Percentiles rank a stretch among this genome's conserved stretches.
These are phyloP conservation scores for Bedellia somnulentella DNA, from an alignment of 2,888 invertebrate species.

Conservation along the genomic window DNA sequence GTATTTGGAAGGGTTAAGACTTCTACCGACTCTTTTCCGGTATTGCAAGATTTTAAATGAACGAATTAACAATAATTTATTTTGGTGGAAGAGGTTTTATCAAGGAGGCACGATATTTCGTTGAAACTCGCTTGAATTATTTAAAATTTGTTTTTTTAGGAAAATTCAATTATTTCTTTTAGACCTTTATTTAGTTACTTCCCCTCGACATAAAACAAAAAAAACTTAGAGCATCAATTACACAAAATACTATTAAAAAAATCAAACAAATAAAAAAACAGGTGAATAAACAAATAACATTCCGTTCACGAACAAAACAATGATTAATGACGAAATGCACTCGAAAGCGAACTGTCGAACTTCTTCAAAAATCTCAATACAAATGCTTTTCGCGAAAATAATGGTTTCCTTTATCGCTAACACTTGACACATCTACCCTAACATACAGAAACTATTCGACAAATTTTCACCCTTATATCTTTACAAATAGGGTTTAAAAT, in stretches of 20 bases:
- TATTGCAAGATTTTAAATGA: too few species aligned
- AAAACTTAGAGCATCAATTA: slow-evolving; percentile 47
- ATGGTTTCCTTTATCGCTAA: slow-evolving; percentile 46
- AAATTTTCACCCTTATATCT: slow-evolving; percentile 12
- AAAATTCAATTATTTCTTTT: too few species aligned
- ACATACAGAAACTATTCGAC: slow-evolving; percentile 11
- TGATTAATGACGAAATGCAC: slow-evolving; percentile 61
- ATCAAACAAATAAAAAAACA: slow-evolving; percentile 22
- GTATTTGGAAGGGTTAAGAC: too few species aligned
- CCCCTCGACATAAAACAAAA: slow-evolving; percentile 9
- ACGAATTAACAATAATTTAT: too few species aligned
- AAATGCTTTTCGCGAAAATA: slow-evolving; percentile 55
- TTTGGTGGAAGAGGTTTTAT: too few species aligned
- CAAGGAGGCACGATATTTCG: too few species aligned
- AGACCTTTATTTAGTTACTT: too few species aligned
- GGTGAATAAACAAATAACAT: slow-evolving; percentile 50
- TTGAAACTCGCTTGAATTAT: too few species aligned
- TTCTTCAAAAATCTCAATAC: slow-evolving; percentile 59
- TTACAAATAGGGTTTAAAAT: slow-evolving; percentile 7
- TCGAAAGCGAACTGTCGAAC: slow-evolving; percentile 61
- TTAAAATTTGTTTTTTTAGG: too few species aligned
- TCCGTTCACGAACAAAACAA: slow-evolving; percentile 46
- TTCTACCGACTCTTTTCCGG: too few species aligned
- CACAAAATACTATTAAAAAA: slow-evolving; percentile 41
- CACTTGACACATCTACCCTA: slow-evolving; percentile 16